Evolutionary conservation across 2,113 vertebrate genomes (phyloP).

Genomic region (Phyllopteryx taeniolatus): DNA sequence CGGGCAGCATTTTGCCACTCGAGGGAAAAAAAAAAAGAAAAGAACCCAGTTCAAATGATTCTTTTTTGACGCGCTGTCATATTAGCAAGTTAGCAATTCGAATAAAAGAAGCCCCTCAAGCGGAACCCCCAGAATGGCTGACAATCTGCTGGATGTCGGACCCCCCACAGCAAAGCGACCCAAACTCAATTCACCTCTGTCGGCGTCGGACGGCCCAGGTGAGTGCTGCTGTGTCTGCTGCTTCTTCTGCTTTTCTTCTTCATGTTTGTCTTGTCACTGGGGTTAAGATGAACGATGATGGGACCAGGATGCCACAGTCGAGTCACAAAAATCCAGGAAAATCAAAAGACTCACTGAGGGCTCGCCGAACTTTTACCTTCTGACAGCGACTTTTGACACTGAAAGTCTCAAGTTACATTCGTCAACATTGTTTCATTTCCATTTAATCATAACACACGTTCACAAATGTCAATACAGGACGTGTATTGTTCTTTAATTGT

Average conservation of each 20-base stretch:
- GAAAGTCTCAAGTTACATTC: neutral
- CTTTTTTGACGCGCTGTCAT: conserved; percentile 22
- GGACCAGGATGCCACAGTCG: neutral
- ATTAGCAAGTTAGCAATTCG: conserved; percentile 30
- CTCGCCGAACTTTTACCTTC: neutral
- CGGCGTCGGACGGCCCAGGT: conserved; percentile 89
- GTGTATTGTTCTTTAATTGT: neutral
- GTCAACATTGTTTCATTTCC: neutral
- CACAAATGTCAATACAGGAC: neutral
- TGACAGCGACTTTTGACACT: neutral
- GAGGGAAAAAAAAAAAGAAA: conserved; percentile 15
- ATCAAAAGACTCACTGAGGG: neutral
- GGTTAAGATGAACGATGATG: neutral
- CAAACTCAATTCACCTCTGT: conserved; percentile 90
- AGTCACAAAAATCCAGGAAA: neutral
- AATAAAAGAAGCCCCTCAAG: conserved; percentile 10
- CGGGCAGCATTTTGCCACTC: conserved; percentile 62
- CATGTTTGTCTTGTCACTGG: neutral
- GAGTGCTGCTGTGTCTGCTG: conserved; percentile 72
- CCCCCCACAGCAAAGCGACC: conserved; percentile 90
- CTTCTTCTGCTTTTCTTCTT: neutral
- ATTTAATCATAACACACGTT: neutral
- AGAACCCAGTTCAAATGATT: conserved; percentile 39
- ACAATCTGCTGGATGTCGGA: conserved; percentile 92
- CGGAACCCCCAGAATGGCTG: conserved; percentile 78